Percentiles rank a stretch among this genome's conserved stretches.
These are phyloP conservation scores for Pangasius krempfi DNA, from an alignment of 2,797 vertebrate genomes.

Conservation along the genomic window DNA sequence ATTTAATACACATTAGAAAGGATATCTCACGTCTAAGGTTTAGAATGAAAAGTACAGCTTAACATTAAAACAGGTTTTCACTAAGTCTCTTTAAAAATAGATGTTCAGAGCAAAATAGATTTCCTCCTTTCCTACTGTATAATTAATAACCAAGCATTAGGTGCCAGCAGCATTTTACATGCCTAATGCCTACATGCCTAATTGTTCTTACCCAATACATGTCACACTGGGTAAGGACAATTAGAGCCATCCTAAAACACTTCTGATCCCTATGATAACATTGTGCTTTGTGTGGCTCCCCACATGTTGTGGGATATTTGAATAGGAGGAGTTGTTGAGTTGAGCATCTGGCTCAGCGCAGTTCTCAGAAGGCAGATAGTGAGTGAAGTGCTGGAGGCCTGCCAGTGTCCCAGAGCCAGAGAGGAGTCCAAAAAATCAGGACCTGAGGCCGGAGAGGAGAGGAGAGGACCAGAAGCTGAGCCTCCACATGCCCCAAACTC, in stretches of 20 bases:
- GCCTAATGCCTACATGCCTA: not conserved
- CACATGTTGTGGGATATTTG: slow-evolving; percentile 12
- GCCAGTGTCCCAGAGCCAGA: slow-evolving; percentile 34
- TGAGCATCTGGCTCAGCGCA: slow-evolving; percentile 34
- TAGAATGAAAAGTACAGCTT: slow-evolving; percentile 73
- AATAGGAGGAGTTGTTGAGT: slow-evolving; percentile 6
- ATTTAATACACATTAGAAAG: slow-evolving; percentile 77
- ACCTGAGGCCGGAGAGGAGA: slow-evolving; percentile 18
- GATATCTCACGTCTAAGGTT: slow-evolving; percentile 67
- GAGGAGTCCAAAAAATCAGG: slow-evolving; percentile 31
- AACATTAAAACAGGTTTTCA: slow-evolving; percentile 69
- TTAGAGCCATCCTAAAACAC: slow-evolving; percentile 45
- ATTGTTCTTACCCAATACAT: not conserved
- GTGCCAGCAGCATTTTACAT: slow-evolving; percentile 57
- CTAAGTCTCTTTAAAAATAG: slow-evolving; percentile 67
- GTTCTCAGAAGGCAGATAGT: slow-evolving; percentile 32
- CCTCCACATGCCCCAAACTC: slow-evolving; percentile 52
- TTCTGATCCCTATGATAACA: slow-evolving; percentile 50
- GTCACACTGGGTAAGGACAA: slow-evolving; percentile 54
- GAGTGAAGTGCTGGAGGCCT: slow-evolving; percentile 32
- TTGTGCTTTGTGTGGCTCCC: slow-evolving; percentile 27
- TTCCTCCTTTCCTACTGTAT: slow-evolving; percentile 59
- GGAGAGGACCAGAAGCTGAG: slow-evolving; percentile 46
- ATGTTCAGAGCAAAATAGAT: slow-evolving; percentile 56
- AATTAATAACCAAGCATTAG: slow-evolving; percentile 67